These are phyloP conservation scores for Campopleginae sp. DNA, from an alignment of 2,888 invertebrate genomes.

Conservation along the genomic window DNA sequence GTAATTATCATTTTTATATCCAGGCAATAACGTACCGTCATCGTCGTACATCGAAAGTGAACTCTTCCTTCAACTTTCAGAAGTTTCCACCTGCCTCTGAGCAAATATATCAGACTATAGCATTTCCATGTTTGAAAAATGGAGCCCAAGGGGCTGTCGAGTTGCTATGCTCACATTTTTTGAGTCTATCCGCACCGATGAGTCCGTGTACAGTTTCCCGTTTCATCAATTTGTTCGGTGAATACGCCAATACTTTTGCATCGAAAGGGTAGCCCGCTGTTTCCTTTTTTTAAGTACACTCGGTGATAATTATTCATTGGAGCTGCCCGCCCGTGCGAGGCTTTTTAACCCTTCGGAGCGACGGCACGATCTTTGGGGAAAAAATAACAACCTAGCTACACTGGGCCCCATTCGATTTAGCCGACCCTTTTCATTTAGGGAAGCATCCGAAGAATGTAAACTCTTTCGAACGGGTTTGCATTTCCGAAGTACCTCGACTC, in stretches of 20 bases:
- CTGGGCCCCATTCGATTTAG: constrained; percentile 73
- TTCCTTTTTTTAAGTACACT: constrained; percentile 80
- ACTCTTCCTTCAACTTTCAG: background rate
- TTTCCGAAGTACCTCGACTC: constrained; percentile 60
- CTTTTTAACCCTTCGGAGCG: constrained; percentile 18
- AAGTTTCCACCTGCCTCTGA: background rate
- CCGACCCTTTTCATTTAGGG: constrained; percentile 44
- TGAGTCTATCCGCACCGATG: constrained; percentile 22
- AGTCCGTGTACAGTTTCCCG: constrained; percentile 52
- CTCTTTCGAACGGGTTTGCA: constrained; percentile 76
- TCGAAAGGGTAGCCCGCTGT: constrained; percentile 80
- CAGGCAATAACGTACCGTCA: background rate
- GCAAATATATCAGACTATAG: background rate
- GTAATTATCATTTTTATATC: background rate
- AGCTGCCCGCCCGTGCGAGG: constrained; percentile 70
- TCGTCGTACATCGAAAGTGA: too few relatives aligned
- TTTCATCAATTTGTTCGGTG: constrained; percentile 75
- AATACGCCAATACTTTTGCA: constrained; percentile 80
- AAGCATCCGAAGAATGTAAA: constrained; percentile 76
- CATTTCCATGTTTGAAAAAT: background rate
- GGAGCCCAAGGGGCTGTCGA: background rate
- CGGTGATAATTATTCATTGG: constrained; percentile 81
- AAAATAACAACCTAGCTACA: constrained; percentile 76
- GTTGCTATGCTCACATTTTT: constrained; percentile 18
- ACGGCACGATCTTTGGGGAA: constrained; percentile 67